Evolutionary conservation across 2,888 invertebrate species (phyloP).

Genomic region (Pristionchus entomophagus): DNA sequence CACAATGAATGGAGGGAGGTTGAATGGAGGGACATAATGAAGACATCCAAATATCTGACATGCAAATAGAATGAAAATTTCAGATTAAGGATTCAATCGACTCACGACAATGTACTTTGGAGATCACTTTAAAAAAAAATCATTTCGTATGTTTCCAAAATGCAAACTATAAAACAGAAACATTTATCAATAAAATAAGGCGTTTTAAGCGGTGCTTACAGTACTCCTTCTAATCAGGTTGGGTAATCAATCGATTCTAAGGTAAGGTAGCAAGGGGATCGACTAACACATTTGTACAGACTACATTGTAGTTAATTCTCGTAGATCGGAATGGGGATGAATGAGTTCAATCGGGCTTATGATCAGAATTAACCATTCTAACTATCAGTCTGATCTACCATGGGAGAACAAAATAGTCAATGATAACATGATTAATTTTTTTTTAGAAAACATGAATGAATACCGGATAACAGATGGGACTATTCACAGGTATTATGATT

Average conservation of each 20-base stretch:
- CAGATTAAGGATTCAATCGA: too few relatives aligned
- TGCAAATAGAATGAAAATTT: not conserved
- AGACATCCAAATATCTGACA: not conserved
- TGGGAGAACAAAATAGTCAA: not conserved
- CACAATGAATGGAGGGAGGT: not conserved
- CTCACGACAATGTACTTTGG: too few relatives aligned
- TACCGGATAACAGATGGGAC: not conserved
- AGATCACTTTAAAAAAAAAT: too few relatives aligned
- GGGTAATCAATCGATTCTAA: constrained; percentile 1
- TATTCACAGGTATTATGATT: constrained; percentile 41
- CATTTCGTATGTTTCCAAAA: not conserved
- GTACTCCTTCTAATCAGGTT: not conserved
- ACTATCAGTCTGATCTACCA: constrained; percentile 30
- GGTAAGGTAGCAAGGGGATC: not conserved
- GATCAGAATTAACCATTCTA: not conserved
- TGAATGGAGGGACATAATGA: not conserved
- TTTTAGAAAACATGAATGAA: not conserved
- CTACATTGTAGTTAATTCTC: constrained; percentile 33
- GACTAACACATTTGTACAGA: constrained; percentile 40
- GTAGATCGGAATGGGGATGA: constrained; percentile 19
- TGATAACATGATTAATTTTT: not conserved
- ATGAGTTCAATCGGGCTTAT: constrained; percentile 30
- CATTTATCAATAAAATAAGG: constrained; percentile 18
- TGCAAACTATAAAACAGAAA: not conserved
- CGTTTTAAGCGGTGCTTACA: not conserved